A percentile compares a stretch with the other conserved stretches of the same genome.
Conservation (phyloP, 92 coral and sea anemone genomes). For the Nematostella vectensis region DNA sequence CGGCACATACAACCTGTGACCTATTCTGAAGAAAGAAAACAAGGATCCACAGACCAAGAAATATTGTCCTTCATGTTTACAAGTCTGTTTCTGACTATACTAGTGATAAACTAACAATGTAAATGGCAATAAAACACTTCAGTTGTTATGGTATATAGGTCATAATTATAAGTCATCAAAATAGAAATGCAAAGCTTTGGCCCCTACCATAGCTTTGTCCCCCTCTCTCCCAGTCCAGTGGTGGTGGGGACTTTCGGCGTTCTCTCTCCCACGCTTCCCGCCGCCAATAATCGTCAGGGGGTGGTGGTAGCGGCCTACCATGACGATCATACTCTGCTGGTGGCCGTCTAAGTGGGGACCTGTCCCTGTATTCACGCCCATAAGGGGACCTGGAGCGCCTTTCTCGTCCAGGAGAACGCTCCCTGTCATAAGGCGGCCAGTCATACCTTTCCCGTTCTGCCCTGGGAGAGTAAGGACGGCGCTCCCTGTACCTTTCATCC, state of each 20-base stretch:
- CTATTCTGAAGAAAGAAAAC: no score
- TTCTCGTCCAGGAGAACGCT: conserved; percentile 12
- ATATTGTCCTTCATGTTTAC: no score
- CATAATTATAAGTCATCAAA: no score
- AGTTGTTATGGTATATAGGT: no score
- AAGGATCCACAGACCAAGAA: no score
- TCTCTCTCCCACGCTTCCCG: conserved; percentile 32
- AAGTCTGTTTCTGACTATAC: no score
- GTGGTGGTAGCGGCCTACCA: conserved; percentile 45
- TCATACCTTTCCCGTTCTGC: conserved; percentile 48
- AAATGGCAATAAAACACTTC: no score
- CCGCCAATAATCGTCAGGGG: conserved; percentile 32
- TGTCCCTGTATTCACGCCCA: conserved; percentile 45
- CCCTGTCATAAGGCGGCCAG: conserved; percentile 28
- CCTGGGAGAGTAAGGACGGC: conserved; percentile 45
- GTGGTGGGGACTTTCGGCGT: conserved; percentile 31
- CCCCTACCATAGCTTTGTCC: no score
- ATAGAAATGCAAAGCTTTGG: no score
- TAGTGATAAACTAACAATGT: no score
- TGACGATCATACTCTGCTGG: conserved; percentile 57
- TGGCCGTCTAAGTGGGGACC: conserved; percentile 39
- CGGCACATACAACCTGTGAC: no score
- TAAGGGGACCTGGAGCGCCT: conserved; percentile 32
- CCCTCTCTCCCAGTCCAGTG: conserved; percentile 55
- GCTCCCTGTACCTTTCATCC: conserved; percentile 17